These are phyloP conservation scores for Apogon hyalosoma DNA, from an alignment of 2,797 vertebrate species.

Conservation along the genomic window DNA sequence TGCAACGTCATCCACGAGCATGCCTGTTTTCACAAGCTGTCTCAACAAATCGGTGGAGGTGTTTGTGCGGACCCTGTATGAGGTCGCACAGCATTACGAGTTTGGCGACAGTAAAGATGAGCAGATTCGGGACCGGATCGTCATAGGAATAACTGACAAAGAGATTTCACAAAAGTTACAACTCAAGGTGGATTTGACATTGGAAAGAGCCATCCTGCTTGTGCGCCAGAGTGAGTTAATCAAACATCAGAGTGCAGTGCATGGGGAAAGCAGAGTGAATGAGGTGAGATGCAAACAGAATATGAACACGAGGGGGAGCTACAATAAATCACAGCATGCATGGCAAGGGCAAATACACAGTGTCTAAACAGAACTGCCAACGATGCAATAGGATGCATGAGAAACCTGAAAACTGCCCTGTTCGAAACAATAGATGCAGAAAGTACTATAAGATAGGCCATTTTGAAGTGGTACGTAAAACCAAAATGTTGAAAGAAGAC, in stretches of 20 bases:
- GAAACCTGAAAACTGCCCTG: neutral
- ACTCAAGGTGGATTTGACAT: neutral
- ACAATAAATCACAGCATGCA: neutral
- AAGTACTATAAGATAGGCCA: neutral
- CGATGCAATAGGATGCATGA: slow-evolving; percentile 5
- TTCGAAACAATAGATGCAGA: neutral
- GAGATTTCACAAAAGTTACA: neutral
- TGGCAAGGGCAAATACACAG: neutral
- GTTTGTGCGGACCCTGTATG: neutral
- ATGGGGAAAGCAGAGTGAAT: neutral
- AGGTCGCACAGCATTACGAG: neutral
- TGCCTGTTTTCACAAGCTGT: slow-evolving; percentile 1
- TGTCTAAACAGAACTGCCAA: neutral
- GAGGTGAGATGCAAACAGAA: neutral
- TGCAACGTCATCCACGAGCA: slow-evolving; percentile 1
- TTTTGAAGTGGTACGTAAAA: neutral
- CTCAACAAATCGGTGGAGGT: neutral
- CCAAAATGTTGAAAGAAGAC: neutral
- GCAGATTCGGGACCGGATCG: neutral
- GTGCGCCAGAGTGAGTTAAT: neutral
- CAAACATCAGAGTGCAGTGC: neutral
- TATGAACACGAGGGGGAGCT: neutral
- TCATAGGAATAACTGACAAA: neutral
- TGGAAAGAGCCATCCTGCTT: neutral
- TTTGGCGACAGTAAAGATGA: neutral